Base-by-base conservation (phyloP, 2,797 vertebrate genomes). In the Chlorospingus semifuscus region DNA sequence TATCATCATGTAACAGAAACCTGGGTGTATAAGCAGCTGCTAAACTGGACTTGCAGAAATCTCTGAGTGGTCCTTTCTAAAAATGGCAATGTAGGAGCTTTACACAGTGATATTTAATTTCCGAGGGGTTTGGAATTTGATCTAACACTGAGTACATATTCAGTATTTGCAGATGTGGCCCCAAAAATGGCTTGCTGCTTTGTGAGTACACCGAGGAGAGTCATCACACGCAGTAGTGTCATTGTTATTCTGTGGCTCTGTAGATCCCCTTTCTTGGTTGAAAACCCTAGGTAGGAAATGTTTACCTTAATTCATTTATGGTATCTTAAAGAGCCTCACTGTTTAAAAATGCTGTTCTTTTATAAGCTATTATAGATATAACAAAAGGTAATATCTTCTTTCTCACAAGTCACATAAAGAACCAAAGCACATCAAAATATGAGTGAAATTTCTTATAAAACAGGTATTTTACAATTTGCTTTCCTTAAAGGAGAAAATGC, bases 321-420 rank as follows among this genome's bases (percentile, higher is more conserved):
- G 60, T 29, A 29, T 56, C 32, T 86, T 84, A 55, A 93, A 78
- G 49, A 79, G 59, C 27, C 29, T 70, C 37, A 9, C 29, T 97
- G 96, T 96, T 98, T 83, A 95, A 98, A 92, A 90, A 83, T 22
- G 18, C 18, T 57, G n/a, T 55, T 90, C 59, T 81, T 96, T 90
- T 66, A 53, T 57, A 55, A 81, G 11, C 71, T 42, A 18, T 87
- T 32, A 71, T 56, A 87, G 70, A 79, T 90, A 61, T 39, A 91
- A 83, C 39, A 71, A 87, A 94, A 79, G 46, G 41, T 74, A 42
- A 13, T 86, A 24, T 65, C 30, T 46, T 85, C 20, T 39, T 83
- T 96, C 69, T 92, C 32, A 14, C 0, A 2, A 42, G 75, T 77
- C 78, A 53, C 23, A 49, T 78, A 60, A 41, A 65, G 71, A 66